Conservation (phyloP, 2,113 vertebrate genomes). For the Panthera leo region DNA sequence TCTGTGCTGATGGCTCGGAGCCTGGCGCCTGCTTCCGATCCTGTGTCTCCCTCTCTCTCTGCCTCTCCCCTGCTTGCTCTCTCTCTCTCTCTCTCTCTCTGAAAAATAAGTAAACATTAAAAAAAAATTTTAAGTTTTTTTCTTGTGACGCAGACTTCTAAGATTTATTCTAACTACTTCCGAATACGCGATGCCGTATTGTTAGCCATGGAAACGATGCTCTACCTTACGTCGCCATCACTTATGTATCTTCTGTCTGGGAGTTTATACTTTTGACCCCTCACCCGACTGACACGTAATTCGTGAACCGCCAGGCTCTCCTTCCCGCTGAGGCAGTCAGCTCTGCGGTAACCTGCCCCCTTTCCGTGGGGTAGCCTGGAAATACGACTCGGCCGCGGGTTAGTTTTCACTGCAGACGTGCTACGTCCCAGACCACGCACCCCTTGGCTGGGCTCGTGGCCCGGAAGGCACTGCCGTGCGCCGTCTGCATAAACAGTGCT, state of each 20-base stretch:
- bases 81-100: no score
- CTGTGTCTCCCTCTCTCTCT: no score
- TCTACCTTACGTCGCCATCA: neutral
- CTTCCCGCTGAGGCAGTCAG: neutral
- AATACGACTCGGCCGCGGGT: neutral
- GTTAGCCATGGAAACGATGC: fast-evolving
- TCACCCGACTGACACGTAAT: neutral
- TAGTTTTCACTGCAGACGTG: neutral
- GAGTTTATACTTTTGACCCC: neutral
- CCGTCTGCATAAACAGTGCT: neutral
- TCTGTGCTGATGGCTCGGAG: no score
- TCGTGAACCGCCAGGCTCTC: neutral
- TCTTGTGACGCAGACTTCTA: neutral
- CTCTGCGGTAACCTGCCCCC: fast-evolving
- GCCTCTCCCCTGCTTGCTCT: no score
- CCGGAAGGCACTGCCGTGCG: fast-evolving
- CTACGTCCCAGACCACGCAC: neutral
- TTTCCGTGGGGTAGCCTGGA: fast-evolving
- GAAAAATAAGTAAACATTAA: no score
- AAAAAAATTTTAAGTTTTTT: neutral
- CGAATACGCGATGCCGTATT: fast-evolving
- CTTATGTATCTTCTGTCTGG: neutral
- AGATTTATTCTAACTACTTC: neutral
- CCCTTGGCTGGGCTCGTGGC: no score
- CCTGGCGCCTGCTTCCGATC: no score